phyloP scores from a whole-genome alignment of 2,888 invertebrate genomes.

The Hirtodrosophila alboralis region DNA sequence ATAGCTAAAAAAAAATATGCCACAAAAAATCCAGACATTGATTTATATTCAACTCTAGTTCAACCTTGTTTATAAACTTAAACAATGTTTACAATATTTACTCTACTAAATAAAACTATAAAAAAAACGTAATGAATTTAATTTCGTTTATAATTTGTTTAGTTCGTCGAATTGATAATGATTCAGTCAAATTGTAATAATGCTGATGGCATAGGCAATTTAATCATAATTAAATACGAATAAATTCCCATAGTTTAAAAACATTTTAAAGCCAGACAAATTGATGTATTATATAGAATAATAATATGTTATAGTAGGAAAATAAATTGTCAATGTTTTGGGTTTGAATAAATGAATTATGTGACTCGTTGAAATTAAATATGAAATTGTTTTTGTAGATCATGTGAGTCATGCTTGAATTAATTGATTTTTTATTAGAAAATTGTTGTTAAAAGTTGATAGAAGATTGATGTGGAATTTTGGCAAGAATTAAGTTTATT shows the following conservation, averaged over 20 bases:
- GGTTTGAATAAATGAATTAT: too few relatives aligned
- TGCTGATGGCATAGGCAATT: background rate
- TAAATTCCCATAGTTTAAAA: constrained; percentile 15
- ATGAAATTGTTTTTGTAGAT: too few relatives aligned
- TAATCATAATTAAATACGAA: constrained; percentile 11
- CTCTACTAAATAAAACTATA: constrained; percentile 1
- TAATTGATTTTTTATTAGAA: too few relatives aligned
- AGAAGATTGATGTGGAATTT: too few relatives aligned
- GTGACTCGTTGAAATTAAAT: too few relatives aligned
- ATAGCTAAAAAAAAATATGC: background rate
- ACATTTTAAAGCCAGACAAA: constrained; percentile 4
- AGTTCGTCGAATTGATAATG: constrained; percentile 22
- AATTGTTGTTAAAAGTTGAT: too few relatives aligned
- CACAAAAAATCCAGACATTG: too few relatives aligned
- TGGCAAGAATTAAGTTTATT: constrained; percentile 13
- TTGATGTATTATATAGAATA: constrained; percentile 1
- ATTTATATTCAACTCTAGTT: too few relatives aligned
- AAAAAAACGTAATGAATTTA: constrained; percentile 39
- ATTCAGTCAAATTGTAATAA: constrained; percentile 24
- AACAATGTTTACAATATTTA: constrained; percentile 7
- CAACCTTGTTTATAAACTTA: constrained; percentile 11
- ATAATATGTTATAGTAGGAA: background rate
- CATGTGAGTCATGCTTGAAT: too few relatives aligned
- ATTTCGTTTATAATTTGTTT: constrained; percentile 38
- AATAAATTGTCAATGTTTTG: too few relatives aligned